Percentiles rank a stretch among this genome's conserved stretches.
phyloP scores from a whole-genome alignment of 2,888 invertebrate genomes.

The Himalopsyche japonica region DNA sequence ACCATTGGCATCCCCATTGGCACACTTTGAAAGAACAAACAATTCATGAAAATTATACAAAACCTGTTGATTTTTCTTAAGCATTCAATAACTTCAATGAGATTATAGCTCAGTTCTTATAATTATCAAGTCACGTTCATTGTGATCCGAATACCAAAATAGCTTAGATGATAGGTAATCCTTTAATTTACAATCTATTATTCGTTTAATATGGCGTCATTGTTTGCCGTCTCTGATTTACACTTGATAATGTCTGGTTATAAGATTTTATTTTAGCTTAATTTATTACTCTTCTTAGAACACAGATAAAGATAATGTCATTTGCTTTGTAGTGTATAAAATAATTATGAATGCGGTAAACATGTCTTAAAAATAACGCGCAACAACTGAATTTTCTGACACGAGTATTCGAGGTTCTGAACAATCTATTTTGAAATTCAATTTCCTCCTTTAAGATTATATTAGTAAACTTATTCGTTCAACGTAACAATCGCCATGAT shows the following conservation, averaged over 20 bases:
- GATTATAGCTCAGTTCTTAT: too few relatives aligned
- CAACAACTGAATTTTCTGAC: neutral
- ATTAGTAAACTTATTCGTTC: too few relatives aligned
- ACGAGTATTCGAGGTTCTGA: too few relatives aligned
- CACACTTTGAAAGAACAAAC: too few relatives aligned
- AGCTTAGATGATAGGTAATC: neutral
- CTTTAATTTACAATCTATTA: neutral
- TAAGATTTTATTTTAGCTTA: neutral
- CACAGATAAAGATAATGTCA: neutral
- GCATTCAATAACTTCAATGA: too few relatives aligned
- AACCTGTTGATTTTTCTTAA: too few relatives aligned
- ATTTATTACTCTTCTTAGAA: neutral
- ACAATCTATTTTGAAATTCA: too few relatives aligned
- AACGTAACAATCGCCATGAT: too few relatives aligned
- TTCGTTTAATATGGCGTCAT: neutral
- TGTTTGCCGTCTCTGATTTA: neutral
- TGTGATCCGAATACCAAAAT: neutral
- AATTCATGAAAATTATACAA: too few relatives aligned
- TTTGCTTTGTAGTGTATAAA: neutral
- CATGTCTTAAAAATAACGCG: neutral
- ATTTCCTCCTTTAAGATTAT: too few relatives aligned
- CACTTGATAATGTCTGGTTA: neutral
- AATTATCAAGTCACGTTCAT: neutral
- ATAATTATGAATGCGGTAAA: neutral
- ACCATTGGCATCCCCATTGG: too few relatives aligned